Evolutionary conservation across 2,888 invertebrate genomes (phyloP).

Genomic region (Sesia bembeciformis): DNA sequence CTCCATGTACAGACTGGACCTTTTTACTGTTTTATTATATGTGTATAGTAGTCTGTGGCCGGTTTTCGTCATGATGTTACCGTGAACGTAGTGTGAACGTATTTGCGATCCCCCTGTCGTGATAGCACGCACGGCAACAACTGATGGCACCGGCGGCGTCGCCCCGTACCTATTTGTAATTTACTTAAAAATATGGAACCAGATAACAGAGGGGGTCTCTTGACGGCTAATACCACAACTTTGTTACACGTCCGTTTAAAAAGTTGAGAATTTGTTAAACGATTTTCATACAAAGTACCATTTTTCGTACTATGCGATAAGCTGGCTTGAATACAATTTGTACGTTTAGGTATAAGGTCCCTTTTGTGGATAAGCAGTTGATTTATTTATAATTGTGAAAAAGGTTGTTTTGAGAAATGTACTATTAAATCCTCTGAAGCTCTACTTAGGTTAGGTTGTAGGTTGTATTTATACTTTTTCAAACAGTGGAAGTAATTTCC

Average conservation of each 20-base stretch:
- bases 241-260: constrained; percentile 2
- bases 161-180: constrained; percentile 55
- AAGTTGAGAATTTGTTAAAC: constrained; percentile 29
- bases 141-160: constrained; percentile 41
- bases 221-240: constrained; percentile 41
- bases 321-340: not conserved
- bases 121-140: constrained; percentile 67
- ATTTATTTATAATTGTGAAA: no score
- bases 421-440: no score
- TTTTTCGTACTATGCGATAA: not conserved
- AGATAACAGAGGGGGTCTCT: constrained; percentile 52
- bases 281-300: not conserved
- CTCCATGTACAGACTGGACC: no score
- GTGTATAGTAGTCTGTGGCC: not conserved
- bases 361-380: no score
- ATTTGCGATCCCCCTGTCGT: constrained; percentile 58
- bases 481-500: no score
- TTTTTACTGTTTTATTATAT: no score
- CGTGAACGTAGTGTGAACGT: constrained; percentile 33
- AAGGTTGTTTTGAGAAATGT: no score
- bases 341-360: no score
- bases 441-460: no score
- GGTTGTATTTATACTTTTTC: no score
- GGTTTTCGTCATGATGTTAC: constrained; percentile 6
- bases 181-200: constrained; percentile 68